phyloP scores from a whole-genome alignment of 2,888 invertebrate genomes.

The Polietes domitor region DNA sequence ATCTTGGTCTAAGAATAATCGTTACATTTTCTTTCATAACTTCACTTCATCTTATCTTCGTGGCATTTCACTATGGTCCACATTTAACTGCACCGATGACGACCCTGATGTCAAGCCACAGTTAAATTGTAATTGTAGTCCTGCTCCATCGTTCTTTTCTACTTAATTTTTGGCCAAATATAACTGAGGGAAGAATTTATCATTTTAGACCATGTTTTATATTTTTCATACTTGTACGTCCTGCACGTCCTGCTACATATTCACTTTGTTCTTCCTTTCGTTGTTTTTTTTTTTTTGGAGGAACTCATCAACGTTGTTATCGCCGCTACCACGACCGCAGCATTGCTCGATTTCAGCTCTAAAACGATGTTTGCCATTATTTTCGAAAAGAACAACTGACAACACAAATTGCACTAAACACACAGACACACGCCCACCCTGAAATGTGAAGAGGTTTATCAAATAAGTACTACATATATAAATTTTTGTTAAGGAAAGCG shows the following conservation, averaged over 20 bases:
- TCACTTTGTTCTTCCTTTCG: conserved; percentile 35
- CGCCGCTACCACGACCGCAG: conserved; percentile 32
- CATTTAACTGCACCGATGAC: not conserved
- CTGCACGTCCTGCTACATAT: conserved; percentile 22
- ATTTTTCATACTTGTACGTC: conserved; percentile 6
- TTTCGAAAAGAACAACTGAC: conserved; percentile 19
- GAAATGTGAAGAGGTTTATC: no score
- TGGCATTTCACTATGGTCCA: no score
- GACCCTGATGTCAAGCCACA: not conserved
- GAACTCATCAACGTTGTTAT: conserved; percentile 54
- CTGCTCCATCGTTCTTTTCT: conserved; percentile 29
- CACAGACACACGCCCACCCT: not conserved
- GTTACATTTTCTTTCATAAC: no score
- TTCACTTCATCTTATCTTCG: no score
- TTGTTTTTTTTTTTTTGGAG: conserved; percentile 17
- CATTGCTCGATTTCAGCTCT: not conserved
- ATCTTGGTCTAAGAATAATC: no score
- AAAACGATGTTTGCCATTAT: conserved; percentile 33
- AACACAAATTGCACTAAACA: conserved; percentile 22
- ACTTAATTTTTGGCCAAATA: conserved; percentile 52
- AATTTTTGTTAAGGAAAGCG: no score
- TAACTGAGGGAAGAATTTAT: conserved; percentile 56
- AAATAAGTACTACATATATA: no score
- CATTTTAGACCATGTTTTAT: conserved; percentile 58
- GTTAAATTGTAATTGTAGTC: conserved; percentile 30